Percentiles rank a stretch among this genome's conserved stretches.
These are phyloP conservation scores for Eumeta japonica DNA, from an alignment of 1,140 invertebrate genomes.

Conservation along the genomic window DNA sequence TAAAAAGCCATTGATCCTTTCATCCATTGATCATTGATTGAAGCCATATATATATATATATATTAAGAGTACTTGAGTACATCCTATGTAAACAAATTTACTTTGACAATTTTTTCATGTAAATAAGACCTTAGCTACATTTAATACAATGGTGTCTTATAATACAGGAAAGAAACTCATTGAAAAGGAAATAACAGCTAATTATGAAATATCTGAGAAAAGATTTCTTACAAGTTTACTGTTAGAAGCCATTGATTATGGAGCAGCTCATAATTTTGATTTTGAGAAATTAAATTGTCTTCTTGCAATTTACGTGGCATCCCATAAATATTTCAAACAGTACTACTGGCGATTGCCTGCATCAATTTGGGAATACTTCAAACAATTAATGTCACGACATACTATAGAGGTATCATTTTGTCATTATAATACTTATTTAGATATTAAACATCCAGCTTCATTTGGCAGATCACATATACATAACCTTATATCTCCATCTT, in stretches of 20 bases:
- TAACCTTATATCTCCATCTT: too few relatives aligned
- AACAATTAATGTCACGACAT: constrained; percentile 39
- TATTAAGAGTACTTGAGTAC: too few relatives aligned
- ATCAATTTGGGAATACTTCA: constrained; percentile 35
- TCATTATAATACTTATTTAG: too few relatives aligned
- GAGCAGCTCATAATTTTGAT: constrained; percentile 29
- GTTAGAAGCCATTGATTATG: constrained; percentile 30
- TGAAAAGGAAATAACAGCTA: constrained; percentile 25
- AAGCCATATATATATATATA: too few relatives aligned
- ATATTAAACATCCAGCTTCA: not conserved
- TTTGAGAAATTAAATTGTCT: constrained; percentile 29
- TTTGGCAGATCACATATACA: too few relatives aligned
- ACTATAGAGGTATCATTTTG: constrained; percentile 42
- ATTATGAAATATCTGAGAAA: constrained; percentile 32
- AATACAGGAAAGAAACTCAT: constrained; percentile 27
- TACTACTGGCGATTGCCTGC: constrained; percentile 35
- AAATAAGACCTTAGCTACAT: too few relatives aligned
- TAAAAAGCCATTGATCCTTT: too few relatives aligned
- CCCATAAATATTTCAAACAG: constrained; percentile 39
- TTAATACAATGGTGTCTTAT: too few relatives aligned
- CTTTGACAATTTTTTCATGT: too few relatives aligned
- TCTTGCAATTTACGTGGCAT: constrained; percentile 28
- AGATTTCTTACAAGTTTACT: constrained; percentile 28
- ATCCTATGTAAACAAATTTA: too few relatives aligned
- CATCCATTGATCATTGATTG: too few relatives aligned